These are phyloP conservation scores for Pteruthius melanotis DNA, from an alignment of 2,113 vertebrate genomes.

Conservation along the genomic window DNA sequence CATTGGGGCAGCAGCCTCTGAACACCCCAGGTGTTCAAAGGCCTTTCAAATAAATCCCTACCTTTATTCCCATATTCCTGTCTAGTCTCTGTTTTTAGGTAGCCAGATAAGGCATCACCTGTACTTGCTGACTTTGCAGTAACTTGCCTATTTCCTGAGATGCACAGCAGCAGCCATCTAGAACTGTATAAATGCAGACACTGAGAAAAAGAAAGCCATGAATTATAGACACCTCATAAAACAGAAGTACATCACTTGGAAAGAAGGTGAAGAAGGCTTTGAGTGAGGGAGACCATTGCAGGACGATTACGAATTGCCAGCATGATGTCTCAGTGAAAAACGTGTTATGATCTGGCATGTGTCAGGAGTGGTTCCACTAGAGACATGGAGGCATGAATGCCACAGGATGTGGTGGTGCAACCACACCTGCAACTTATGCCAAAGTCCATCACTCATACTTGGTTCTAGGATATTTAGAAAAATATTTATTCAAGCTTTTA, in stretches of 20 bases:
- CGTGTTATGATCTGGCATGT: rapidly evolving
- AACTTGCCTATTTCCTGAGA: neutral
- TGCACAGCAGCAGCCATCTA: neutral
- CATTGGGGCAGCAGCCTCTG: too few species aligned
- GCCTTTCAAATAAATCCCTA: too few species aligned
- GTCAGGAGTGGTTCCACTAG: neutral
- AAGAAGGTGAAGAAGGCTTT: neutral
- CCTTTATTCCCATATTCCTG: too few species aligned
- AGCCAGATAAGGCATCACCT: neutral
- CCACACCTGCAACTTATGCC: rapidly evolving
- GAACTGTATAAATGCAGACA: neutral
- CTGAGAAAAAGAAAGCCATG: neutral
- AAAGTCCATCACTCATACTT: neutral
- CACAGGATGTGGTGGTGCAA: neutral
- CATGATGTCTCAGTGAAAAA: neutral
- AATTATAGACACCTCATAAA: neutral
- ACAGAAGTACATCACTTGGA: neutral
- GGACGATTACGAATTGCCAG: neutral
- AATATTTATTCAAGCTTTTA: neutral
- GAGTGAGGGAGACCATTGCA: neutral
- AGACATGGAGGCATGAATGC: neutral
- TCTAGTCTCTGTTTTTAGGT: too few species aligned
- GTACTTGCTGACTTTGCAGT: neutral
- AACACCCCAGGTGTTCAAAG: too few species aligned
- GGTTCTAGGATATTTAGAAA: neutral